These are phyloP conservation scores for Pteropus alecto DNA, from an alignment of 2,113 vertebrate genomes.

Conservation along the genomic window DNA sequence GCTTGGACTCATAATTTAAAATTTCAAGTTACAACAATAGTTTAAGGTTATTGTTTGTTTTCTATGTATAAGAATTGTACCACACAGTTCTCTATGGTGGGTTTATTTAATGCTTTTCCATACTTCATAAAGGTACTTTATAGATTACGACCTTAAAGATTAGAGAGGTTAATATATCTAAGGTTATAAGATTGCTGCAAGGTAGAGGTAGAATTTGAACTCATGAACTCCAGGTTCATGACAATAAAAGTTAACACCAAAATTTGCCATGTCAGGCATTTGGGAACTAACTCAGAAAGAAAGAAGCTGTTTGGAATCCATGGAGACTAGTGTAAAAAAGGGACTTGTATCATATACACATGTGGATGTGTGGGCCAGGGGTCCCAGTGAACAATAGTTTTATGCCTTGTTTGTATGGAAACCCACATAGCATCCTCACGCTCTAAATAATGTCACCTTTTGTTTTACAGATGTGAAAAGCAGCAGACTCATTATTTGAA, in stretches of 20 bases:
- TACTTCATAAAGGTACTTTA: not conserved
- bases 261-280: not conserved
- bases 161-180: not conserved
- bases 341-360: accelerated
- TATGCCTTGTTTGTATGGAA: not conserved
- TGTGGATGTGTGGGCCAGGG: accelerated
- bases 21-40: not conserved
- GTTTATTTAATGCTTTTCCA: not conserved
- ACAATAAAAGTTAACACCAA: not conserved
- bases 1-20: not conserved
- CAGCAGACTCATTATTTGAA: not conserved
- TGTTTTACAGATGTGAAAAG: not conserved
- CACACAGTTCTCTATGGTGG: not conserved
- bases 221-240: not conserved
- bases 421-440: not conserved
- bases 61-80: not conserved
- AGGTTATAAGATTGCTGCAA: not conserved
- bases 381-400: accelerated
- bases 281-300: not conserved
- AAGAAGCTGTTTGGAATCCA: not conserved
- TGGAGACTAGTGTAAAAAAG: not conserved
- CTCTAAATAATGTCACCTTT: not conserved
- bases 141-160: not conserved
- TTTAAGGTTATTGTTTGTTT: not conserved
- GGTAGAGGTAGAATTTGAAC: not conserved